Base-by-base conservation (phyloP, 1,140 invertebrate genomes). In the Calosoma granatense region DNA sequence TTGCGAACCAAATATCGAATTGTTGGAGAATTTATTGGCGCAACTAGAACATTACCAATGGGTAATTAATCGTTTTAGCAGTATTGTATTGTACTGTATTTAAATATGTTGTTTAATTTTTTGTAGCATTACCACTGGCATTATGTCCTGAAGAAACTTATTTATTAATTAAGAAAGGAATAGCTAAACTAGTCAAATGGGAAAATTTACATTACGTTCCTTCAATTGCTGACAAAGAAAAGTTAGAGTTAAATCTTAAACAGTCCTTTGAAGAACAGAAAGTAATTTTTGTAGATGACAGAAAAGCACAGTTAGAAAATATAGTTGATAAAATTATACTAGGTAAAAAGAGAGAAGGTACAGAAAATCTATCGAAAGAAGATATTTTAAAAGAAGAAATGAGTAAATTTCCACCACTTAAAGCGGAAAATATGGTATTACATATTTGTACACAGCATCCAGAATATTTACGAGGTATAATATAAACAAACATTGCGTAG, bases 351-450 rank as follows among this genome's bases (percentile, higher is more conserved):
- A 62, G 65, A 60, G 51, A 59, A 22, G 64, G 65, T 41, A 30
- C 36, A 4, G 68, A 69, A 60, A 51, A 39, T 15, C 54, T 62
- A 22, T 39, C 60, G 26, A 54, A 61, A 57, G 63, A 67, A 52
- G 64, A 67, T 56, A 68, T 72, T 20, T 59, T 70, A 6, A 59
- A 65, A 20, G 66, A 66, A 19, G 66, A 70, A 64, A 36, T 70
- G 22, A 55, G 63, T 41, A 70, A 69, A 63, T 65, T 66, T 2
- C 56, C 58, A 51, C n/a, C 22, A 14, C 23, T 70, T 19, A 60
- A 60, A 11, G 57, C 59, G 53, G 59, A 64, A 20, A 64, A 63
- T 51, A 64, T 68, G 59, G 56, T 70, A 58, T 67, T 64, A 64
- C 67, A 67, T 3, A 66, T 67, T 30, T 56, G 61, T 22, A 55